phyloP scores from a whole-genome alignment of 2,888 invertebrate genomes.

The Panzeria rudis region DNA sequence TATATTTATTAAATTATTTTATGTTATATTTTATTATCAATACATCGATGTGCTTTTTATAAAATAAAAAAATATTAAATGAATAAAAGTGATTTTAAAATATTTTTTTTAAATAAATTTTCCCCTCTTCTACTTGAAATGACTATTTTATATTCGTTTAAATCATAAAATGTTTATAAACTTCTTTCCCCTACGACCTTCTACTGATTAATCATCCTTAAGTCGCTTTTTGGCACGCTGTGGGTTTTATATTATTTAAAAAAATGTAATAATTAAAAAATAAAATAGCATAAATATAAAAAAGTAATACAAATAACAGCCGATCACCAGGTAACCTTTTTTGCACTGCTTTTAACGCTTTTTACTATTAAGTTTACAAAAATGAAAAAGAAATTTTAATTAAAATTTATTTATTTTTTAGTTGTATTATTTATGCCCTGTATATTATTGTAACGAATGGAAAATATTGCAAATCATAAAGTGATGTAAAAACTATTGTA shows the following conservation, averaged over 20 bases:
- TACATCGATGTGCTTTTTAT: constrained; percentile 69
- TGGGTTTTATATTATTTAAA: constrained; percentile 85
- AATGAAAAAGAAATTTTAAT: constrained; percentile 61
- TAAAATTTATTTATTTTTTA: constrained; percentile 64
- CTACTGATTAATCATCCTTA: constrained; percentile 76
- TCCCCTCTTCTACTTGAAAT: constrained; percentile 33
- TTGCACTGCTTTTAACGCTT: constrained; percentile 86
- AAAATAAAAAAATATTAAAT: constrained; percentile 54
- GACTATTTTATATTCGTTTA: constrained; percentile 50
- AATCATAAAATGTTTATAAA: constrained; percentile 25
- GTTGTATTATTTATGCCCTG: constrained; percentile 43
- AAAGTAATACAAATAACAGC: constrained; percentile 82
- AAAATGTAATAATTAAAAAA: constrained; percentile 14
- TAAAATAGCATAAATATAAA: background rate
- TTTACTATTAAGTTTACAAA: constrained; percentile 73
- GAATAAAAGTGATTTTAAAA: constrained; percentile 56
- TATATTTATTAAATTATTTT: background rate
- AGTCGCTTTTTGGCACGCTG: constrained; percentile 87
- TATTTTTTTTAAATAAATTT: constrained; percentile 43
- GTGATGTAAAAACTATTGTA: constrained; percentile 3
- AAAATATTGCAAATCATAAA: constrained; percentile 56
- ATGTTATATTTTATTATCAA: constrained; percentile 25
- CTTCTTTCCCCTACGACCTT: constrained; percentile 59
- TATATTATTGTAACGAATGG: constrained; percentile 18
- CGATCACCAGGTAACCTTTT: constrained; percentile 86